Conservation (phyloP, 2,888 invertebrate genomes). For the Harpalus rubripes region DNA sequence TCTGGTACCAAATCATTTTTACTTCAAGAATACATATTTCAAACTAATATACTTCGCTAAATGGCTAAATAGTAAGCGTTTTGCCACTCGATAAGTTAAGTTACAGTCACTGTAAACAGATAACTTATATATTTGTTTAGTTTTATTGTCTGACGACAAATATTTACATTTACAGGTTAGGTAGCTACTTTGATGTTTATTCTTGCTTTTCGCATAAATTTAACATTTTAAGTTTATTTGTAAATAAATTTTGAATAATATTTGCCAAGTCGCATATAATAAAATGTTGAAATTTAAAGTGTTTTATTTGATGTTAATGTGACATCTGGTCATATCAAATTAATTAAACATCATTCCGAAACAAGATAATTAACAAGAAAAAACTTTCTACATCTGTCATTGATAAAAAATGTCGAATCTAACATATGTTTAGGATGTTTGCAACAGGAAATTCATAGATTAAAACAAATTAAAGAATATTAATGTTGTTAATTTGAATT, state of each 20-base stretch:
- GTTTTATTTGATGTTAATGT: slow-evolving; percentile 19
- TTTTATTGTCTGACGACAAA: slow-evolving; percentile 21
- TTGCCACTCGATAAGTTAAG: neutral
- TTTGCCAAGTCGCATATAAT: slow-evolving; percentile 11
- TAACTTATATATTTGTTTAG: neutral
- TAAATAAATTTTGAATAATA: slow-evolving; percentile 18
- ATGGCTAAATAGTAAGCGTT: neutral
- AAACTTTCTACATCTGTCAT: slow-evolving; percentile 26
- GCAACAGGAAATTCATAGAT: neutral
- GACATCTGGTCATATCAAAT: slow-evolving; percentile 32
- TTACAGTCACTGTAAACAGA: no score
- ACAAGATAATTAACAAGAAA: slow-evolving; percentile 24
- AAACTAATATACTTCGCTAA: neutral
- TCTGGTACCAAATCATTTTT: slow-evolving; percentile 16
- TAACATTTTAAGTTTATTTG: neutral
- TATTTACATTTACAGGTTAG: slow-evolving; percentile 21
- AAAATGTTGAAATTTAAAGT: slow-evolving; percentile 9
- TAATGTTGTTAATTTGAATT: neutral
- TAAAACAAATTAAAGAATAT: neutral
- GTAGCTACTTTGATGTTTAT: slow-evolving; percentile 15
- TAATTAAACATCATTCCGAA: slow-evolving; percentile 25
- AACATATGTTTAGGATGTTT: neutral
- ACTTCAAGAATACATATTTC: neutral
- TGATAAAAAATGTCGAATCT: slow-evolving; percentile 11
- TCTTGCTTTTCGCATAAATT: slow-evolving; percentile 9